Evolutionary conservation across 2,797 vertebrate genomes (phyloP).

Genomic region (Atherinosoma microstoma): DNA sequence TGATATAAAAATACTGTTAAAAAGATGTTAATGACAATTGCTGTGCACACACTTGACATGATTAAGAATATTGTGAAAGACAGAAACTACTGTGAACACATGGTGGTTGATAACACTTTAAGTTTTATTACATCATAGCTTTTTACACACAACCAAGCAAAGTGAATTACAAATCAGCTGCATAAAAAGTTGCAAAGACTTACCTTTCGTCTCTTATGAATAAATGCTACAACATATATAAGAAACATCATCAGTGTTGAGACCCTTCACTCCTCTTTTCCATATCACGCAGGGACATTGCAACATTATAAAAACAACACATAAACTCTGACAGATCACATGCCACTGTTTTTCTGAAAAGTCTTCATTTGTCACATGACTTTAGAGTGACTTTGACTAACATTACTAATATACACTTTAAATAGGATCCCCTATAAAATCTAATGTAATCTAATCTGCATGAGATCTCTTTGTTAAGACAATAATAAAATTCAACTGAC

Average conservation of each 20-base stretch:
- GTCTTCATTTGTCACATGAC: slow-evolving; percentile 30
- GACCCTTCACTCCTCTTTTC: neutral
- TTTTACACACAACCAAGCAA: slow-evolving; percentile 7
- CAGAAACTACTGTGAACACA: slow-evolving; percentile 22
- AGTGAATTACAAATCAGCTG: neutral
- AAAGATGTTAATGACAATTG: neutral
- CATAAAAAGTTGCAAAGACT: neutral
- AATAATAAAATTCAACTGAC: neutral
- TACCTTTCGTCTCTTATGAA: neutral
- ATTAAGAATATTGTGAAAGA: slow-evolving; percentile 12
- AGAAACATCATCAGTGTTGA: neutral
- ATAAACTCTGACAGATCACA: slow-evolving; percentile 41
- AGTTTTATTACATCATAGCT: slow-evolving; percentile 19
- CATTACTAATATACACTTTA: neutral
- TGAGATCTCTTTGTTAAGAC: neutral
- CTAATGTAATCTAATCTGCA: neutral
- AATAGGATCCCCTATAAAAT: too few relatives aligned
- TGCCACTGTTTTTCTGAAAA: slow-evolving; percentile 19
- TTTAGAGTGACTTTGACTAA: slow-evolving; percentile 2
- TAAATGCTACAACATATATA: neutral
- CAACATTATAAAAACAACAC: slow-evolving; percentile 36
- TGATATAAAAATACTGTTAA: neutral
- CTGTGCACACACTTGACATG: neutral
- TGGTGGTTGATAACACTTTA: neutral
- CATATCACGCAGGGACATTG: slow-evolving; percentile 19